Evolutionary conservation across 2,888 invertebrate species (phyloP), one percentile per base, ranked within the genome.

Genomic region (Bhutanitis thaidina): DNA sequence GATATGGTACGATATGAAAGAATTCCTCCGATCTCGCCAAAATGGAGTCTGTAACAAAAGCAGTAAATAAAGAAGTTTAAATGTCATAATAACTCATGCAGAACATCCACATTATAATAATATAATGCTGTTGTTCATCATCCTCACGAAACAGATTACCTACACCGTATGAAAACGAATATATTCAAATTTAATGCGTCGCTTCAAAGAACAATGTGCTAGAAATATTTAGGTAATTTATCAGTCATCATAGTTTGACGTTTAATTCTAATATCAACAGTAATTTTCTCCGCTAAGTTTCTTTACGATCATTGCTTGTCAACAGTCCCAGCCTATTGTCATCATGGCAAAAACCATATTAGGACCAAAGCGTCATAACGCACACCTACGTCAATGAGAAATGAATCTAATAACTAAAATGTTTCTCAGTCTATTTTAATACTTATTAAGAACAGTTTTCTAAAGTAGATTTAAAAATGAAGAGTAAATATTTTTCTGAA

Each of bases 281-380:
- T 70, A 38, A 72, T 73, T 77, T 77, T 77, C 71, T 71, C 65
- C 67, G 62, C 65, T 67, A 64, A 67, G 62, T 54, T 65, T 67
- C 71, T 71, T 70, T 65, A 71, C 71, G 71, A 76, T 77, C 77
- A 77, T 77, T 74, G 73, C 67, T 78, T 81, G 83, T 87, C 84
- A 80, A 74, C 84, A 72, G 69, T 61, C 60, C 64, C 67, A 71
- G 54, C 65, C 62, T 73, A 85, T 85, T 84, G 85, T 86, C 78
- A 71, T 64, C 67, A 55, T 59, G 65, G 75, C 73, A 68, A 74
- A 79, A 71, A 50, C 50, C 35, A 41, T n/a, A 7, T 40, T 27
- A 61, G 52, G 53, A 55, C 58, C 49, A 50, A 60, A 65, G 61
- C 46, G 58, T 41, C 8, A 7, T n/a, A 52, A 37, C 5, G 1